Evolutionary conservation across 1,140 invertebrate genomes (phyloP).

Genomic region (Helicoverpa armigera): DNA sequence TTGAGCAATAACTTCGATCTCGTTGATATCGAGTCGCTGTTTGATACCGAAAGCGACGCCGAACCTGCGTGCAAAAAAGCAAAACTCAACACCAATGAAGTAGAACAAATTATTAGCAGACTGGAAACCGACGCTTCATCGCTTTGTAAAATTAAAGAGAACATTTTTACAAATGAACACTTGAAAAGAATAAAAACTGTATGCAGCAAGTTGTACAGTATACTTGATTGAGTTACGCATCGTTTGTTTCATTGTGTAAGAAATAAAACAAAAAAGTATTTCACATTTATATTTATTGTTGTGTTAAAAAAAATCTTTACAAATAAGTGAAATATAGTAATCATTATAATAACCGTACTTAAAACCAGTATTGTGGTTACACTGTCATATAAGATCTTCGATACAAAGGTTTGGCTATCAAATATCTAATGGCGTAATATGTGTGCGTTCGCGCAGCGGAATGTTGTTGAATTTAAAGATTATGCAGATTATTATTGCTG

Average conservation of each 20-base stretch:
- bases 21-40: constrained; percentile 67
- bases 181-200: constrained; percentile 63
- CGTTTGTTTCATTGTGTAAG: constrained; percentile 46
- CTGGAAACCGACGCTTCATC: constrained; percentile 63
- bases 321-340: constrained; percentile 84
- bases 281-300: constrained; percentile 86
- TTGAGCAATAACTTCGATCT: constrained; percentile 69
- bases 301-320: constrained; percentile 85
- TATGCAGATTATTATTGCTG: too few species aligned
- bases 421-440: constrained; percentile 38
- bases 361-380: constrained; percentile 65
- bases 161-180: constrained; percentile 60
- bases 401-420: constrained; percentile 29
- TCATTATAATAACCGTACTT: constrained; percentile 74
- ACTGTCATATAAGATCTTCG: constrained; percentile 60
- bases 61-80: constrained; percentile 71
- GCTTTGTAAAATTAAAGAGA: constrained; percentile 63
- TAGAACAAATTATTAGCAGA: constrained; percentile 62
- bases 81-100: constrained; percentile 63
- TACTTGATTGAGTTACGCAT: constrained; percentile 59
- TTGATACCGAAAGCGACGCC: constrained; percentile 61
- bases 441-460: too few species aligned
- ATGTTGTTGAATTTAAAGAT: too few species aligned
- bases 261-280: constrained; percentile 78
- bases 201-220: constrained; percentile 68